These are phyloP conservation scores for Strigamia transsilvanica DNA, from an alignment of 2,888 invertebrate genomes.

Conservation along the genomic window DNA sequence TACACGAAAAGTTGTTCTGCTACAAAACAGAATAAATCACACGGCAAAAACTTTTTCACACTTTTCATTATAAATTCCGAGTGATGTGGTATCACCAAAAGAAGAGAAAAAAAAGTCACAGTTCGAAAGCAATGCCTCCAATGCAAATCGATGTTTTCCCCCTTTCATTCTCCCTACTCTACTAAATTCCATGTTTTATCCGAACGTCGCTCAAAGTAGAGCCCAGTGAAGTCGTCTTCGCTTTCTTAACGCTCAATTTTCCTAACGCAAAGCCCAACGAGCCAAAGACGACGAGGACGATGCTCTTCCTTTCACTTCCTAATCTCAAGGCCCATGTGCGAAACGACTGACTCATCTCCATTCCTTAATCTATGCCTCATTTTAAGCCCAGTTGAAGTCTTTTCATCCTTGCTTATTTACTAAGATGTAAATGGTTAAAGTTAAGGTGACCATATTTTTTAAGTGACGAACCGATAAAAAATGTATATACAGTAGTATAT, in stretches of 20 bases:
- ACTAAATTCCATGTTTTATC: constrained; percentile 37
- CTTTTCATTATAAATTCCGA: constrained; percentile 28
- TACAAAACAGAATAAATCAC: constrained; percentile 15
- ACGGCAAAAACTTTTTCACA: neutral
- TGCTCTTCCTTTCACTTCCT: constrained; percentile 33
- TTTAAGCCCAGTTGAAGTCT: constrained; percentile 43
- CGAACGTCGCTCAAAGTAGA: constrained; percentile 44
- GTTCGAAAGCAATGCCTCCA: constrained; percentile 40
- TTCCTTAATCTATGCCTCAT: constrained; percentile 44
- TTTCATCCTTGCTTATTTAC: constrained; percentile 10
- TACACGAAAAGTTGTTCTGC: neutral
- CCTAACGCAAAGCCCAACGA: constrained; percentile 45
- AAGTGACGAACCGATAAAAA: too few species aligned
- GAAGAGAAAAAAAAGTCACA: constrained; percentile 26
- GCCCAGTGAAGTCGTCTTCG: constrained; percentile 40
- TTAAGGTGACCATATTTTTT: neutral
- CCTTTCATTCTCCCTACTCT: constrained; percentile 1
- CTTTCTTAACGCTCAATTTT: constrained; percentile 49
- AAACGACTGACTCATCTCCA: constrained; percentile 43
- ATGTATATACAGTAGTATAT: too few species aligned
- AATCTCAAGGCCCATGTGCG: constrained; percentile 42
- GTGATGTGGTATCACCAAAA: neutral
- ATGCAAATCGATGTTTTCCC: constrained; percentile 36
- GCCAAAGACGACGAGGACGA: constrained; percentile 48
- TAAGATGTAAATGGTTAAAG: neutral